phyloP scores from a whole-genome alignment of 2,113 vertebrate genomes.

The Misgurnus mizolepis region DNA sequence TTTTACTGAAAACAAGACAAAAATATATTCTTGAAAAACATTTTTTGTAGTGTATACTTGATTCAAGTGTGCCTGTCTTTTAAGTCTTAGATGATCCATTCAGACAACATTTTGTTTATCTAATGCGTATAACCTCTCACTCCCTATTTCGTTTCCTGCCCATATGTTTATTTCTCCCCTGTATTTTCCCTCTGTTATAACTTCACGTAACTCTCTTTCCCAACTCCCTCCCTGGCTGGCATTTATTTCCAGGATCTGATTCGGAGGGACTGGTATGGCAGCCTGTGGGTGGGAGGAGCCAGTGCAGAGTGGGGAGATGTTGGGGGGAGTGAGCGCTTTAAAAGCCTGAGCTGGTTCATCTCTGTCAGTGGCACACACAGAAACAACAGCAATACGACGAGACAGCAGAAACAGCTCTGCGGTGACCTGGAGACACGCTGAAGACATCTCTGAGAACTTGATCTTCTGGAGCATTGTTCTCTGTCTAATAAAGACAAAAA shows the following conservation, averaged over 20 bases:
- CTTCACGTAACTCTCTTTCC: slow-evolving; percentile 24
- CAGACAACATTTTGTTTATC: background rate
- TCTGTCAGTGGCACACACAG: slow-evolving; percentile 57
- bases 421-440: slow-evolving; percentile 17
- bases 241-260: slow-evolving; percentile 72
- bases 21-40: too few relatives aligned
- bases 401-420: slow-evolving; percentile 33
- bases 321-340: slow-evolving; percentile 67
- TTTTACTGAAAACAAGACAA: too few relatives aligned
- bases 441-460: slow-evolving; percentile 20
- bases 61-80: background rate
- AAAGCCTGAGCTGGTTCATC: slow-evolving; percentile 60
- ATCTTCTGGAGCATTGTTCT: background rate
- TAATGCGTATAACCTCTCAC: background rate
- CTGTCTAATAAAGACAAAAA: slow-evolving; percentile 25
- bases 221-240: slow-evolving; percentile 46
- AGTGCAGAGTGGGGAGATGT: slow-evolving; percentile 46
- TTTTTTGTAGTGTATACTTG: too few relatives aligned
- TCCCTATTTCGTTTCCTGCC: background rate
- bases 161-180: slow-evolving; percentile 13
- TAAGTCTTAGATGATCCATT: background rate
- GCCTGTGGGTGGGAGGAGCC: slow-evolving; percentile 50
- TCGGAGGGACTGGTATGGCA: slow-evolving; percentile 60
- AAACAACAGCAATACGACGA: slow-evolving; percentile 36
- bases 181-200: background rate